phyloP scores from a whole-genome alignment of 2,888 invertebrate species.

The Oxytorus armatus region DNA sequence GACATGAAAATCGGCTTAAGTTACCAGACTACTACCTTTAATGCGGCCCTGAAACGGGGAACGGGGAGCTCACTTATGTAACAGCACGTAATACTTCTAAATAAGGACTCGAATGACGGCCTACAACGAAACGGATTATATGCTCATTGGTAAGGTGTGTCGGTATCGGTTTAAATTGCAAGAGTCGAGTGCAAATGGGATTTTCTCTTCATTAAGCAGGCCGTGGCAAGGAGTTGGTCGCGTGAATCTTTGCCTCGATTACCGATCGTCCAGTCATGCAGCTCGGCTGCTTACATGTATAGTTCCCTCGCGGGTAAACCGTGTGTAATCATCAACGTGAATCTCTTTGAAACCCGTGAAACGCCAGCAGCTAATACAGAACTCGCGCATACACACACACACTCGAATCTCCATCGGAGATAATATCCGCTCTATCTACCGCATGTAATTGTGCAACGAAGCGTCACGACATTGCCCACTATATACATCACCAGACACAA shows the following conservation, averaged over 20 bases:
- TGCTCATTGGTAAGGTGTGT: too few species aligned
- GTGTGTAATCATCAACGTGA: neutral
- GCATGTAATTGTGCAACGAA: neutral
- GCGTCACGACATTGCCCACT: too few species aligned
- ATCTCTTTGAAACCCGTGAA: neutral
- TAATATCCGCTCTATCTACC: neutral
- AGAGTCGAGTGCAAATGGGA: neutral
- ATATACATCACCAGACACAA: neutral
- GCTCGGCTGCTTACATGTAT: neutral
- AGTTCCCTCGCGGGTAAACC: neutral
- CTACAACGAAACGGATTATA: too few species aligned
- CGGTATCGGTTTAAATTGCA: neutral
- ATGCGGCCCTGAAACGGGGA: too few species aligned
- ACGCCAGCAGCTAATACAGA: neutral
- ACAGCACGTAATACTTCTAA: too few species aligned
- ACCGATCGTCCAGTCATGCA: neutral
- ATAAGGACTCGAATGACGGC: too few species aligned
- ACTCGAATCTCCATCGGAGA: neutral
- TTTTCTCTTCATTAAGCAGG: neutral
- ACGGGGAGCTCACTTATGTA: too few species aligned
- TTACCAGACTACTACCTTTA: too few species aligned
- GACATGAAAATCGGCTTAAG: too few species aligned
- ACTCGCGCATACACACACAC: neutral
- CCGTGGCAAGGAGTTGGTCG: neutral
- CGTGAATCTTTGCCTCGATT: neutral